Evolutionary conservation across 2,113 vertebrate genomes (phyloP).

Genomic region (Kryptolebias marmoratus): DNA sequence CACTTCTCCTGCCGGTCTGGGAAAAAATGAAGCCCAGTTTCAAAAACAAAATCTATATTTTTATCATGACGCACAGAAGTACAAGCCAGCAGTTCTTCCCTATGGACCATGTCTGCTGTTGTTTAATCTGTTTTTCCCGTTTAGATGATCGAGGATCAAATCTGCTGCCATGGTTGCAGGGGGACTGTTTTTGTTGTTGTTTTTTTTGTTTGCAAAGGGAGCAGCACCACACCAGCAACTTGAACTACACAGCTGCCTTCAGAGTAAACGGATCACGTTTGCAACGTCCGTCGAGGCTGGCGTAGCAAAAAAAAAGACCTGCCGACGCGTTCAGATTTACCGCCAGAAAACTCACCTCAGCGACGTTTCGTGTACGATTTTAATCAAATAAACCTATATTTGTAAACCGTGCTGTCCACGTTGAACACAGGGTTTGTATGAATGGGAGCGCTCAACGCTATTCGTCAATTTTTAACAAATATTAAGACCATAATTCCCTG

Average conservation of each 20-base stretch:
- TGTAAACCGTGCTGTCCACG: slow-evolving; percentile 5
- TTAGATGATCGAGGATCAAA: background rate
- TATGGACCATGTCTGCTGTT: background rate
- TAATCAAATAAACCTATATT: background rate
- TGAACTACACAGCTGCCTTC: slow-evolving; percentile 20
- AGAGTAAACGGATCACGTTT: slow-evolving; percentile 1
- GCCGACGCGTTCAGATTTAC: background rate
- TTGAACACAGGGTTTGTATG: background rate
- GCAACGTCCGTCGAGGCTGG: background rate
- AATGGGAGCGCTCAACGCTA: background rate
- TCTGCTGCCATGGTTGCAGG: background rate
- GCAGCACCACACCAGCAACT: slow-evolving; percentile 10
- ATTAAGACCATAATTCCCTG: too few relatives aligned
- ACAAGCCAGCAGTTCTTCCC: background rate
- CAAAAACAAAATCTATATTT: too few relatives aligned
- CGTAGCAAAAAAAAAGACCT: background rate
- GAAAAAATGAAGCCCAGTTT: too few relatives aligned
- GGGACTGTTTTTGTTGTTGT: too few relatives aligned
- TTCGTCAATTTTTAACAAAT: background rate
- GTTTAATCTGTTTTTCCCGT: too few relatives aligned
- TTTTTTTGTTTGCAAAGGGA: background rate
- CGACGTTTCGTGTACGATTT: background rate
- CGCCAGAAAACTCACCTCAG: slow-evolving; percentile 21
- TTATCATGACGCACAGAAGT: too few relatives aligned
- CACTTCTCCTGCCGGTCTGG: too few relatives aligned